Base-by-base conservation (phyloP, 2,888 invertebrate genomes). In the Yponomeuta plumbellus region DNA sequence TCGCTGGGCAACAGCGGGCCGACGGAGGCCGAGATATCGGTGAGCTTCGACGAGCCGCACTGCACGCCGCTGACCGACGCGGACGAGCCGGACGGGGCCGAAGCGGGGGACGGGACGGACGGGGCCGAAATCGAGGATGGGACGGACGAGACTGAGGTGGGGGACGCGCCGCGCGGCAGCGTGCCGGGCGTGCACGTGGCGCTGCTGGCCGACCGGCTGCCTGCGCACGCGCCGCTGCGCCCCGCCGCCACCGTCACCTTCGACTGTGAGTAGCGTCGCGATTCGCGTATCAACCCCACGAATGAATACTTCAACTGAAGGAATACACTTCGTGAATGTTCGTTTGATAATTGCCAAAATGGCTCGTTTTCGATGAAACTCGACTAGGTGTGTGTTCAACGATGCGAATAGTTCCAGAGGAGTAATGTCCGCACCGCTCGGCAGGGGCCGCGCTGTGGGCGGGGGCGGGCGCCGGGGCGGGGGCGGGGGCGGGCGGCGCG, bases 181-280 rank as follows among this genome's bases (percentile, higher is more conserved):
- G 58, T 66, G 70, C 67, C 26, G 20, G 52, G 20, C 21, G 40
- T 61, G 67, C 65, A 10, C 11, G 52, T 59, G 21, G 11, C 61
- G 39, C 56, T 58, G 20, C 52, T 17, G 78, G 77, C 44, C 78
- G 77, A 56, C 70, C 70, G 63, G 69, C 61, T 70, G 13, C 65
- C 67, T 52, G 11, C 56, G 11, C 92, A 93, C 20, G 89, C 92
- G 69, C 85, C 88, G 70, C 92, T 93, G 66, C 92, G 93, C 44
- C 91, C 93, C 71, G 92, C 96, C 66, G 96, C 96, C 67, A 92
- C 93, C 67, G 84, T 95, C 70, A 93, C 93, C 66, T 93, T 95
- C 72, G 93, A 95, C 85, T 96, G 96, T 96, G 80, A 92, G 93
- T 76, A 0, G 22, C 17, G 3, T 4, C 0, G 17, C 44, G 4